Conservation (phyloP, 2,797 vertebrate genomes). For the Chelon labrosus region DNA sequence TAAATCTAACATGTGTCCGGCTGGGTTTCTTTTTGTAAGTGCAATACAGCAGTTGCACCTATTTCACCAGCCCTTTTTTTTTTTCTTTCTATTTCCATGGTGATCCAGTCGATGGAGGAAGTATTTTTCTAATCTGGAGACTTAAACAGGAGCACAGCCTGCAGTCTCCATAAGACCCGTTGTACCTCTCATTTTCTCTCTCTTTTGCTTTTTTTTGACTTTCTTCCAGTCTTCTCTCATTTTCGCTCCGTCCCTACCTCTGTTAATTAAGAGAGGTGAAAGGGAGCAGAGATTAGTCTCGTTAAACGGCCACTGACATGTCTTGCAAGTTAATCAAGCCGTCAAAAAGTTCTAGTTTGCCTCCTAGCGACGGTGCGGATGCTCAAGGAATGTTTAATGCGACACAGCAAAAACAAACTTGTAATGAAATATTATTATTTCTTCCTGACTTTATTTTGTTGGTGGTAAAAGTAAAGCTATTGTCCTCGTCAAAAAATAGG, state of each 20-base stretch:
- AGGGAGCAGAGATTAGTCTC: conserved; percentile 44
- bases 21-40: conserved; percentile 13
- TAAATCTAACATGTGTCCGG: neutral
- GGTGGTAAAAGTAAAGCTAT: neutral
- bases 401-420: conserved; percentile 11
- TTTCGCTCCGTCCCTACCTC: conserved; percentile 17
- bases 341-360: conserved; percentile 24
- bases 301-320: conserved; percentile 20
- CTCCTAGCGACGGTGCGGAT: neutral
- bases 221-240: conserved; percentile 15
- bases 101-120: conserved; percentile 41
- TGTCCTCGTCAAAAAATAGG: neutral
- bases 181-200: conserved; percentile 27
- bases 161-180: conserved; percentile 30
- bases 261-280: conserved; percentile 60
- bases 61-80: conserved; percentile 15
- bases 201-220: conserved; percentile 27
- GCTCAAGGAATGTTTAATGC: neutral
- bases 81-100: conserved; percentile 38
- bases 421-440: neutral
- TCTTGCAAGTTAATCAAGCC: conserved; percentile 38
- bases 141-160: conserved; percentile 31
- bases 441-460: neutral
- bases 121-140: conserved; percentile 41
- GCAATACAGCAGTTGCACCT: neutral